Percentiles rank a stretch among this genome's conserved stretches.
Conservation (phyloP, 2,113 vertebrate genomes). For the Oreochromis aureus region DNA sequence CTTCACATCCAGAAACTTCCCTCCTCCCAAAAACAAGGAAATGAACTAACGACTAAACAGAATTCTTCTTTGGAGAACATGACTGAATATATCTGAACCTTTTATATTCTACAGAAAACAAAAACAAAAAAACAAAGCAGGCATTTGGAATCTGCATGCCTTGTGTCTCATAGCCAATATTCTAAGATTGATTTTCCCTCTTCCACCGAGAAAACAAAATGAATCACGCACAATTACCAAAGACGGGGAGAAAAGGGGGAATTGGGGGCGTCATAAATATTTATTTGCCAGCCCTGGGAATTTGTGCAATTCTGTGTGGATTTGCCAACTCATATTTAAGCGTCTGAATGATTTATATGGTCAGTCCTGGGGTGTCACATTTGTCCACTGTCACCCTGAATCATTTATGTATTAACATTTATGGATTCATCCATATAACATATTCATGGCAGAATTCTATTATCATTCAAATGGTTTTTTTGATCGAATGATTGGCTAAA, state of each 20-base stretch:
- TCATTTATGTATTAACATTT: constrained; percentile 66
- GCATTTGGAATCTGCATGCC: constrained; percentile 55
- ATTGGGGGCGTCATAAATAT: constrained; percentile 73
- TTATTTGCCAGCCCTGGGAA: constrained; percentile 69
- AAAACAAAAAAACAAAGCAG: not conserved
- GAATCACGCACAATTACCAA: constrained; percentile 73
- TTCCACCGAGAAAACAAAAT: constrained; percentile 67
- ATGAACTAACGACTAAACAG: constrained; percentile 22
- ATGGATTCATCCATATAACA: constrained; percentile 42
- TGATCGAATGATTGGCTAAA: constrained; percentile 41
- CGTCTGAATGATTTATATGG: constrained; percentile 76
- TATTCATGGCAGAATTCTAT: constrained; percentile 25
- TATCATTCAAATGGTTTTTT: constrained; percentile 38
- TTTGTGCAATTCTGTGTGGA: constrained; percentile 71
- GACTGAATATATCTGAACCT: constrained; percentile 22
- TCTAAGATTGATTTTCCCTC: constrained; percentile 71
- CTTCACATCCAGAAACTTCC: not conserved
- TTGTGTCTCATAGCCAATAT: constrained; percentile 57
- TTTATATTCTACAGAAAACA: constrained; percentile 19
- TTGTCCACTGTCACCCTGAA: constrained; percentile 65
- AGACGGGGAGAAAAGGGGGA: constrained; percentile 54
- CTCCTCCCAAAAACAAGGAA: not conserved
- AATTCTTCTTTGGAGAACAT: constrained; percentile 21
- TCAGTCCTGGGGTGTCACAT: constrained; percentile 62
- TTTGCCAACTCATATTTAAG: constrained; percentile 73